Evolutionary conservation across 1,140 invertebrate species (phyloP).

Genomic region (Drosophila bocki): DNA sequence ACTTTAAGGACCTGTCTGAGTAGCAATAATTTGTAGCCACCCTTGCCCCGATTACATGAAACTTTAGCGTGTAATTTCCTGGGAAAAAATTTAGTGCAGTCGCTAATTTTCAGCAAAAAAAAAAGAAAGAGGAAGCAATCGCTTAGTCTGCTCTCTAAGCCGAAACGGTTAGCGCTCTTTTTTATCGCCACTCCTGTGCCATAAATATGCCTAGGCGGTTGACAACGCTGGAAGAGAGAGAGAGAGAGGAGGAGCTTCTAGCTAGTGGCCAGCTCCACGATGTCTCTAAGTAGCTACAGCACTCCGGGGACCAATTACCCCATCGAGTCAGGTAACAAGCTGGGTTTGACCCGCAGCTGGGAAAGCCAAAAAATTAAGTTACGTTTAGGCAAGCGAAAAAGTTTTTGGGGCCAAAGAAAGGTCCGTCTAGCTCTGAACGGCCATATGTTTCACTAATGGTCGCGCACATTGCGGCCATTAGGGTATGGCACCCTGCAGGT

Average conservation of each 20-base stretch:
- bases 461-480: conserved; percentile 81
- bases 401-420: conserved; percentile 57
- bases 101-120: conserved; percentile 48
- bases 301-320: conserved; percentile 78
- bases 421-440: conserved; percentile 31
- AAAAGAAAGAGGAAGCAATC: neutral
- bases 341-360: conserved; percentile 59
- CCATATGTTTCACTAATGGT: conserved; percentile 83
- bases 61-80: conserved; percentile 51
- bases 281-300: conserved; percentile 79
- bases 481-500: conserved; percentile 51
- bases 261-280: conserved; percentile 36
- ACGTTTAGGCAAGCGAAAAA: conserved; percentile 66
- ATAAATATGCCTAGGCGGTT: conserved; percentile 72
- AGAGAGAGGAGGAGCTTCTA: neutral
- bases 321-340: conserved; percentile 67
- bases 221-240: conserved; percentile 13
- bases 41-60: conserved; percentile 37
- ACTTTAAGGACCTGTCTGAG: conserved; percentile 54
- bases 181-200: conserved; percentile 68
- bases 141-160: conserved; percentile 44
- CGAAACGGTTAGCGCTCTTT: conserved; percentile 55
- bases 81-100: conserved; percentile 61
- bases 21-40: conserved; percentile 53
- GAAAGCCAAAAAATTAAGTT: conserved; percentile 75